Evolutionary conservation across 2,888 invertebrate genomes (phyloP).

Genomic region (Sturmia bella): DNA sequence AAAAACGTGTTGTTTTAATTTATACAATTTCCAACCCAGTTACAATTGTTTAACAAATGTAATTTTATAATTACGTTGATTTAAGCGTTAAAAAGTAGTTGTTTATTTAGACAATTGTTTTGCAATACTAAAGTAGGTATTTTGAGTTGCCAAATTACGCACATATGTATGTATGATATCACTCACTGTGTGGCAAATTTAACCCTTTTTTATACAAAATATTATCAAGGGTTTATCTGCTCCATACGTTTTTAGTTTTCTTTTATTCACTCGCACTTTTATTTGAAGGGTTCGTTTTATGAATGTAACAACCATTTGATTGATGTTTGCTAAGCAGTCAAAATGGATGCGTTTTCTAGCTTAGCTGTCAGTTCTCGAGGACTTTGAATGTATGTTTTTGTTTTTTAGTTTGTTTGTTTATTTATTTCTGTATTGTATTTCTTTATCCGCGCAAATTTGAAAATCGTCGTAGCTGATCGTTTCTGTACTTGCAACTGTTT

Average conservation of each 20-base stretch:
- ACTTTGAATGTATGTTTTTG: conserved; percentile 44
- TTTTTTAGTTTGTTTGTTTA: conserved; percentile 45
- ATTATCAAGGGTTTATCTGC: conserved; percentile 44
- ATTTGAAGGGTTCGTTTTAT: conserved; percentile 7
- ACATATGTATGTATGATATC: conserved; percentile 50
- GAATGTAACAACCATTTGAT: conserved; percentile 55
- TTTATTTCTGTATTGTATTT: conserved; percentile 56
- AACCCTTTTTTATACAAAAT: conserved; percentile 36
- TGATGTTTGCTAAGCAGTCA: conserved; percentile 54
- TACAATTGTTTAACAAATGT: conserved; percentile 1
- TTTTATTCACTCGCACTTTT: conserved; percentile 59
- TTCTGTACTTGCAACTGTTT: conserved; percentile 81
- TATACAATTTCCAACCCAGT: neutral
- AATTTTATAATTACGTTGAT: neutral
- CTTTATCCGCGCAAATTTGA: conserved; percentile 79
- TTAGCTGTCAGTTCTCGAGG: conserved; percentile 51
- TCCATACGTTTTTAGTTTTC: conserved; percentile 39
- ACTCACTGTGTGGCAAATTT: conserved; percentile 46
- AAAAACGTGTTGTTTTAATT: conserved; percentile 15
- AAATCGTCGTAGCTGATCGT: conserved; percentile 81
- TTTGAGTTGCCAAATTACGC: conserved; percentile 53
- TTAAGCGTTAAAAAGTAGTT: conserved; percentile 51
- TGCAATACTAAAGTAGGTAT: conserved; percentile 53
- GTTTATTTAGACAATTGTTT: conserved; percentile 64
- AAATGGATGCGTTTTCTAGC: conserved; percentile 54